Base-by-base conservation (phyloP, 2,113 vertebrate genomes). In the Toxotes jaculatrix region DNA sequence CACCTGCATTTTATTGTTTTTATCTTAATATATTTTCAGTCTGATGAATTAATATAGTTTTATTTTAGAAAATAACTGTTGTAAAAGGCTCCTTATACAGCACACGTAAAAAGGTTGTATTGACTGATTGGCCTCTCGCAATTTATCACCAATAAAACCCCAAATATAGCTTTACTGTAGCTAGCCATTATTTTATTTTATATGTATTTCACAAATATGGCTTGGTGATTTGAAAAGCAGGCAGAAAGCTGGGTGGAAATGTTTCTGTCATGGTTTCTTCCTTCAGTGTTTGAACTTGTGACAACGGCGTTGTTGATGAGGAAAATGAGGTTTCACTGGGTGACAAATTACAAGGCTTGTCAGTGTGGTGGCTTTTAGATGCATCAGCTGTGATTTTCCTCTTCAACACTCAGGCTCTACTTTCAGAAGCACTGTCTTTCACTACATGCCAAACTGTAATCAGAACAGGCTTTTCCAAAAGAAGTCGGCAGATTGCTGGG, bases 381-480 rank as follows among this genome's bases (percentile, higher is more conserved):
- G 34, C 59, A 74, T 78, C 53, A 62, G 61, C 31, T 69, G 49
- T 80, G 80, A 79, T 89, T 77, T 86, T 84, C 55, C 63, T 83
- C 76, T 77, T 82, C 45, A 61, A 49, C 78, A 63, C 61, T 60
- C 68, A 31, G 77, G 62, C 70, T 84, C 76, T 79, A 42, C 72
- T 62, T 81, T 85, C 47, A 83, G 76, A 17, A 55, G 49, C 38
- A 42, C 55, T 51, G 64, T 83, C 61, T 80, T 75, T 70, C 56
- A 69, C 66, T 70, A 51, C 53, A 79, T 85, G 77, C 69, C 86
- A 88, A 86, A 83, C 77, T 88, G 74, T 80, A 85, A 91, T 76
- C 49, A 70, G 63, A 72, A 59, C 60, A 59, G 23, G 42, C 68
- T 74, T 78, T 27, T 85, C 82, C 77, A 80, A 40, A 56, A 43